Evolutionary conservation across 2,888 invertebrate genomes (phyloP).

Genomic region (Hermaeophaga mercurialis): DNA sequence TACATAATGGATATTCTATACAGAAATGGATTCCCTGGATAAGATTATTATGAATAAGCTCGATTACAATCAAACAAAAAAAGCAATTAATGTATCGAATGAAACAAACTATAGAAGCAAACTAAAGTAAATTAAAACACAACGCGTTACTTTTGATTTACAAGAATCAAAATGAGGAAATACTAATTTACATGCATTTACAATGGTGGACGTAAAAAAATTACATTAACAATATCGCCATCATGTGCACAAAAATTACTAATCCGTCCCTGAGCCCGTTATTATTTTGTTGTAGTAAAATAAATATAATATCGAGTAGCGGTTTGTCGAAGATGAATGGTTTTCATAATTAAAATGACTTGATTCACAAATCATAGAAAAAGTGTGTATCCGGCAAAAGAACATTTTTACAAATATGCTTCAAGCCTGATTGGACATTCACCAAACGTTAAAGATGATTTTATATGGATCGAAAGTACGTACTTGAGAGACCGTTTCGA

Average conservation of each 20-base stretch:
- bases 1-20: not conserved
- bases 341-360: slow-evolving; percentile 37
- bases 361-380: slow-evolving; percentile 37
- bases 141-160: no score
- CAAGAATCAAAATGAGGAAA: no score
- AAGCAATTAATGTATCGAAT: no score
- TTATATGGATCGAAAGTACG: slow-evolving; percentile 14
- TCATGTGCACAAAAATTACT: not conserved
- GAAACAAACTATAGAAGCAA: no score
- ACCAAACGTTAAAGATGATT: slow-evolving; percentile 27
- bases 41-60: no score
- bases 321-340: slow-evolving; percentile 36
- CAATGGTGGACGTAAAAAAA: no score
- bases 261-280: not conserved
- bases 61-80: no score
- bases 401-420: slow-evolving; percentile 35
- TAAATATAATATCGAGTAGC: slow-evolving; percentile 24
- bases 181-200: no score
- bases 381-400: slow-evolving; percentile 39
- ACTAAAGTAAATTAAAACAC: no score
- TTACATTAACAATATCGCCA: no score
- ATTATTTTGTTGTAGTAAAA: slow-evolving; percentile 21
- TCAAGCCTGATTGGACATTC: slow-evolving; percentile 40
- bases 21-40: not conserved
- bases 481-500: not conserved